Evolutionary conservation across 2,888 invertebrate genomes (phyloP).

Genomic region (Sarcophaga carnaria): DNA sequence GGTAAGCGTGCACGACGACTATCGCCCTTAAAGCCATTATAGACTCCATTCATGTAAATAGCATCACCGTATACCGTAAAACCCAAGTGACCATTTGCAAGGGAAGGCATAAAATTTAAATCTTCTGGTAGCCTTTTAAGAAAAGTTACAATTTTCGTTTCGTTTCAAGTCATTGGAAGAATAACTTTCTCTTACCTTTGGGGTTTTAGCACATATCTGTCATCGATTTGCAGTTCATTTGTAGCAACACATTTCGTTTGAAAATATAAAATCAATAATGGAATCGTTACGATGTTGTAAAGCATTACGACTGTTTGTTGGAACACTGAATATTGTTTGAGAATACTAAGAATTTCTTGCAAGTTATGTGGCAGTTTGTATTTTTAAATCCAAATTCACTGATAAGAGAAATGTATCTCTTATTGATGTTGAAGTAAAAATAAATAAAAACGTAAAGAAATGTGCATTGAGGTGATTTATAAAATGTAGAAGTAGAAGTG

Average conservation of each 20-base stretch:
- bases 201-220: slow-evolving; percentile 49
- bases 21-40: slow-evolving; percentile 84
- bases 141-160: not conserved
- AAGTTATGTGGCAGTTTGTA: not conserved
- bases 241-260: not conserved
- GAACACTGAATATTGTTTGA: not conserved
- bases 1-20: slow-evolving; percentile 85
- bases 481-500: too few relatives aligned
- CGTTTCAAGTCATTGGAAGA: not conserved
- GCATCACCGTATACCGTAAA: slow-evolving; percentile 84
- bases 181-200: slow-evolving; percentile 64
- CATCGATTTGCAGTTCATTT: not conserved
- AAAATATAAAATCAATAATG: slow-evolving; percentile 39
- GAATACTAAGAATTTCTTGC: slow-evolving; percentile 2
- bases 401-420: slow-evolving; percentile 31
- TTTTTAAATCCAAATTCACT: not conserved
- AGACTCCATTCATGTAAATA: slow-evolving; percentile 85
- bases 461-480: not conserved
- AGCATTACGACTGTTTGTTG: not conserved
- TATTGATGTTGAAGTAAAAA: not conserved
- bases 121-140: slow-evolving; percentile 83
- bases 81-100: slow-evolving; percentile 85
- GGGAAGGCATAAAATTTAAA: slow-evolving; percentile 84
- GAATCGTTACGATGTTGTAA: not conserved
- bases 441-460: not conserved